Evolutionary conservation across 2,888 invertebrate species (phyloP), one percentile per base, ranked within the genome.

Genomic region (Automeris io): DNA sequence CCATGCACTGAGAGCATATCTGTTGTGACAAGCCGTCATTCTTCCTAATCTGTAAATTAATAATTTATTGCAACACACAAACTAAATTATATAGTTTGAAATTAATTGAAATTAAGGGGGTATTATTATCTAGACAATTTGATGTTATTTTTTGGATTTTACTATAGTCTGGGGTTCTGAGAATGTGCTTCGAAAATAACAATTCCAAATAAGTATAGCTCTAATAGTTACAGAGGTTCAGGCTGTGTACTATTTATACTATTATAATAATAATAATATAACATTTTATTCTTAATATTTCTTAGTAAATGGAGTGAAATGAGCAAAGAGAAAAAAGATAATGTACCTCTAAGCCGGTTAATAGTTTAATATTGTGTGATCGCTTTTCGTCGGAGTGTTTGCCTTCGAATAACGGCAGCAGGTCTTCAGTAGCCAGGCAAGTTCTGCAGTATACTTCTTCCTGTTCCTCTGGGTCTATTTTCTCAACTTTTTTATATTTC

Each of bases 11-110:
- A 0, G 53, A 37, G 37, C 81, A 81, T n/a, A 81, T 79, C 42
- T 68, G 70, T 45, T 81, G 80, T 1, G 81, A 74, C 0, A 81
- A 42, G 0, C 79, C 75, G 41, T 81, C 81, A 8, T 79, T 60
- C 31, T 51, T 47, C 58, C 61, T 75, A 7, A 81, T 78, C 80
- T 80, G 56, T 2, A 65, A 63, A 32, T 16, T 18, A 8, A 32
- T 16, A 18, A 32, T 32, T 32, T 13, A 16, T 16, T 32, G 6
- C 8, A 18, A 11, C n/a, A 3, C 3, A 3, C 2, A 29, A 4
- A 9, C 3, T 3, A 9, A 2, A 4, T 29, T 3, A 12, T 2
- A 3, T 13, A 9, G 11, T 29, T 9, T 4, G 11, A 29, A 9
- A 3, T 29, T 3, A 29, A 2, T 29, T 9, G 12, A 31, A 1